Evolutionary conservation across 2,113 vertebrate genomes (phyloP).

Genomic region (Galeopterus variegatus): DNA sequence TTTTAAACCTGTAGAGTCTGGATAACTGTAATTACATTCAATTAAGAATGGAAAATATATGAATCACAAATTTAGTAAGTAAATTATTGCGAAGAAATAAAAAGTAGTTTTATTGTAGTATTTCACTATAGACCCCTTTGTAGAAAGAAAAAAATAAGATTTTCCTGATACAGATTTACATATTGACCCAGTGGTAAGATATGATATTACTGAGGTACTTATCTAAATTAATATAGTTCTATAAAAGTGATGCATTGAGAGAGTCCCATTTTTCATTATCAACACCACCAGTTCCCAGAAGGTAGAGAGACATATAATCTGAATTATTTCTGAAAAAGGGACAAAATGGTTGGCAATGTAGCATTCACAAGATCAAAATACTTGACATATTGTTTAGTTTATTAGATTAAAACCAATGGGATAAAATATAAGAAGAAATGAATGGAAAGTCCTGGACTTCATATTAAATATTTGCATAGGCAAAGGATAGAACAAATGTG

Average conservation of each 20-base stretch:
- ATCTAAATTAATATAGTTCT: not conserved
- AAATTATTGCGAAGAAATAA: not conserved
- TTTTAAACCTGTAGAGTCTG: not conserved
- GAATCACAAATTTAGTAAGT: not conserved
- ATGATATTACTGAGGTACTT: not conserved
- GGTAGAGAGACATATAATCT: not conserved
- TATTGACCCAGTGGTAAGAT: not conserved
- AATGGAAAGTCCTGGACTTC: not conserved
- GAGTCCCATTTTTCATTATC: not conserved
- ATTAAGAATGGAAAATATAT: not conserved
- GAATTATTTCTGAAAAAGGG: not conserved
- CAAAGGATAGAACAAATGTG: not conserved
- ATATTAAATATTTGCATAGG: not conserved
- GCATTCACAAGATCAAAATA: not conserved
- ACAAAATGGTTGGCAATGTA: not conserved
- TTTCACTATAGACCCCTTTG: not conserved
- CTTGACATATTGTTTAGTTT: not conserved
- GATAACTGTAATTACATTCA: not conserved
- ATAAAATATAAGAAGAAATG: not conserved
- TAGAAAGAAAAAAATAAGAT: not conserved
- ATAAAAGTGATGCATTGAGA: not conserved
- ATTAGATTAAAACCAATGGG: not conserved
- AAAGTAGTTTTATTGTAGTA: not conserved
- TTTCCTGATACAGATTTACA: not conserved
- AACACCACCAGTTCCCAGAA: not conserved